Base-by-base conservation (phyloP, 2,113 vertebrate genomes). In the Coracopsis vasa region DNA sequence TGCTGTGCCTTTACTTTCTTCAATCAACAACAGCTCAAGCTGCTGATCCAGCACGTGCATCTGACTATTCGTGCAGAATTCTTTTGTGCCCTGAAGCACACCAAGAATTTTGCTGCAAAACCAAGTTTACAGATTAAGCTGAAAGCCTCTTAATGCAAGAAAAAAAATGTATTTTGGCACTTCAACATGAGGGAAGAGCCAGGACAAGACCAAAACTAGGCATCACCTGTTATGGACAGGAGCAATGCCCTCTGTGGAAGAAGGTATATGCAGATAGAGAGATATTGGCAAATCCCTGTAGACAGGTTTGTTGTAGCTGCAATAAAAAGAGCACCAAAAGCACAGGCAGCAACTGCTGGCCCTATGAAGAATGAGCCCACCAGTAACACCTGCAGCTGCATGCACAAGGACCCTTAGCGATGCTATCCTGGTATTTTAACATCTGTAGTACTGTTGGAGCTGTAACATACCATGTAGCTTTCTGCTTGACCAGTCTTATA, bases 401-500 rank as follows among this genome's bases (percentile, higher is more conserved):
- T 1, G 27, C 37, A 51, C 29, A 45, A 73, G 48, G 58, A 60
- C 31, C 6, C 21, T n/a, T 7, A 47, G 33, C 8, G 23, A 41
- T 27, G 11, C 64, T 70, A 9, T 33, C 39, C 69, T 42, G 53
- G 29, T 21, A n/a, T 61, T 87, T 44, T 58, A 50, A 41, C 66
- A 82, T 9, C 21, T 33, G 18, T 23, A 41, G 20, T 20, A 70
- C 44, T 53, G 53, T 29, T 62, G n/a, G 47, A 80, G 35, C 62
- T 89, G 28, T 54, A 29, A 77, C 8, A 31, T 1, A 50, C 21
- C 56, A 11, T 0, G 0, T 0, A 47, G 21, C 58, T 41, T 31
- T 54, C 87, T 91, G 37, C 73, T 58, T 5, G 18, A 24, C 16
- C 78, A 58, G 62, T 16, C 73, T 35, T 48, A 29, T 28, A 42